A percentile compares a stretch with the other conserved stretches of the same genome.
These are phyloP conservation scores for Sminthopsis crassicaudata DNA, from an alignment of 2,113 vertebrate genomes.

Conservation along the genomic window DNA sequence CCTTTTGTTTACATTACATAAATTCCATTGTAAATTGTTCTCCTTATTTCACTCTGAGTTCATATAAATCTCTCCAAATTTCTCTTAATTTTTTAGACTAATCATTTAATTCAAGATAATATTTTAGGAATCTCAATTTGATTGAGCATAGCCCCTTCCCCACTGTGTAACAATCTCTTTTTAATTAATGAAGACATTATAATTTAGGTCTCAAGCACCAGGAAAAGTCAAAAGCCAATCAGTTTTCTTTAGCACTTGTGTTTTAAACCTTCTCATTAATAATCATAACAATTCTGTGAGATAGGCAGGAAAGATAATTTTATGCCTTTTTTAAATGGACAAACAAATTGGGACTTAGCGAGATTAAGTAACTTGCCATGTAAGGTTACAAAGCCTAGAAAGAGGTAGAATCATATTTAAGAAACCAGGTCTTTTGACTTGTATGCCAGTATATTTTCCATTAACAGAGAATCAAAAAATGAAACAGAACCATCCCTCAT, in stretches of 20 bases:
- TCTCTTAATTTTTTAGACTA: background rate
- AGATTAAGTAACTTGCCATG: background rate
- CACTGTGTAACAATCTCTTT: background rate
- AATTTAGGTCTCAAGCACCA: background rate
- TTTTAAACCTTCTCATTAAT: background rate
- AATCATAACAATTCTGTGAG: background rate
- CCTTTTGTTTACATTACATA: background rate
- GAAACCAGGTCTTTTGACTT: background rate
- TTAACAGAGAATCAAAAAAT: background rate
- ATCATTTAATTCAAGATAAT: background rate
- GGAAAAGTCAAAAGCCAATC: background rate
- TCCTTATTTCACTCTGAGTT: background rate
- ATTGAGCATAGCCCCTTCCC: background rate
- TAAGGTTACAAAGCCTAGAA: background rate
- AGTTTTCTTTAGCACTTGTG: background rate
- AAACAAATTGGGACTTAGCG: background rate
- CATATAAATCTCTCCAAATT: background rate
- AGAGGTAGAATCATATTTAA: background rate
- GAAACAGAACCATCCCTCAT: constrained; percentile 10
- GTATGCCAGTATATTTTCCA: background rate
- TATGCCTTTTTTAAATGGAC: background rate
- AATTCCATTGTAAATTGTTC: background rate
- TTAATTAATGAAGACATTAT: background rate
- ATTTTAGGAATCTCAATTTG: background rate
- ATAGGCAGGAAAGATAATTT: background rate